phyloP scores from a whole-genome alignment of 2,797 vertebrate genomes.

The Caiman crocodilus region DNA sequence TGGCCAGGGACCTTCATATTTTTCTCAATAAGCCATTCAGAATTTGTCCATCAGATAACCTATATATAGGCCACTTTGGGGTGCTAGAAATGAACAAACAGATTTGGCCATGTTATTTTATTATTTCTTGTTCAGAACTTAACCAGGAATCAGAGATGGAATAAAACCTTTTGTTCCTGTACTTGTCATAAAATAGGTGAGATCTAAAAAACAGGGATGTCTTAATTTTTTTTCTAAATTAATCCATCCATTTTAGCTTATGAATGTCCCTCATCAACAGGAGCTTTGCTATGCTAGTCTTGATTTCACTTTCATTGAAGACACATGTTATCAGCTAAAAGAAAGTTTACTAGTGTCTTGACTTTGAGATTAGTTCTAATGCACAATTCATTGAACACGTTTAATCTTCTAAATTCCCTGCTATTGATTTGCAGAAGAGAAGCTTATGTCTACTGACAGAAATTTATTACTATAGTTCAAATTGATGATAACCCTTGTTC shows the following conservation, averaged over 20 bases:
- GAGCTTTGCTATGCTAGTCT: background rate
- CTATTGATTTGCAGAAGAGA: slow-evolving; percentile 76
- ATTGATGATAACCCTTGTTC: background rate
- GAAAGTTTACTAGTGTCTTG: slow-evolving; percentile 43
- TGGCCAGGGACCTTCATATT: background rate
- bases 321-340: slow-evolving; percentile 21
- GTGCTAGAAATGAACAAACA: background rate
- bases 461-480: slow-evolving; percentile 50
- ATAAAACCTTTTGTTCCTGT: background rate
- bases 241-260: background rate
- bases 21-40: background rate
- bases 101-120: background rate
- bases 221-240: background rate
- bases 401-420: slow-evolving; percentile 70
- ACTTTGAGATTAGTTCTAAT: slow-evolving; percentile 63
- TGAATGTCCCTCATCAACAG: background rate
- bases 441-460: slow-evolving; percentile 73
- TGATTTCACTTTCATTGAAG: slow-evolving; percentile 37
- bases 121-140: background rate
- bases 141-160: background rate
- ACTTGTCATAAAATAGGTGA: background rate
- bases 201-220: background rate
- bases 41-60: background rate
- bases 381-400: slow-evolving; percentile 68
- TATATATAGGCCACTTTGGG: background rate